phyloP scores from a whole-genome alignment of 2,797 vertebrate genomes.

The Vireo griseus region DNA sequence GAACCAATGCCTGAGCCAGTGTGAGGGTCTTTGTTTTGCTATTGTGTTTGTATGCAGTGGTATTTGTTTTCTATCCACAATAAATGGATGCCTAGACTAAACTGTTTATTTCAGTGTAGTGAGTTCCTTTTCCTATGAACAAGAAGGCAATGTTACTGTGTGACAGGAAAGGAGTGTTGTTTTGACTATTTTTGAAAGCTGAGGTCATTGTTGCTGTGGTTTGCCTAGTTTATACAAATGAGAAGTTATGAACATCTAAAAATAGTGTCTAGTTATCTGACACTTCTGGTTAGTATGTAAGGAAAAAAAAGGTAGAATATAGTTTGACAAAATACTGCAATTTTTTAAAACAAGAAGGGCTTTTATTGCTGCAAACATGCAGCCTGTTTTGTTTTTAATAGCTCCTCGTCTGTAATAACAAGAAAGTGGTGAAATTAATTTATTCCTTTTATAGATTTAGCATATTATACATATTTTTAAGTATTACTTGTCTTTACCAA shows the following conservation, averaged over 20 bases:
- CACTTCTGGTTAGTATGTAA: background rate
- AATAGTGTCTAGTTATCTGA: constrained; percentile 12
- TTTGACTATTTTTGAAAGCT: background rate
- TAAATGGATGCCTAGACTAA: constrained; percentile 9
- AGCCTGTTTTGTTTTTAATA: background rate
- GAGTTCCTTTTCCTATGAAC: background rate
- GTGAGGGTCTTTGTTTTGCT: background rate
- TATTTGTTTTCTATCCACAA: background rate
- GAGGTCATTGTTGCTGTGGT: background rate
- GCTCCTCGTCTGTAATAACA: background rate
- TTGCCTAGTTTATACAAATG: background rate
- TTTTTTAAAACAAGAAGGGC: background rate
- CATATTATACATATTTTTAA: background rate
- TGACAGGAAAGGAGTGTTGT: constrained; percentile 15
- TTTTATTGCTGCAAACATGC: background rate
- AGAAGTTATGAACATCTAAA: background rate
- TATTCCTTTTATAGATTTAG: background rate
- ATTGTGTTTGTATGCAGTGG: background rate
- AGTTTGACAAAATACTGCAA: background rate
- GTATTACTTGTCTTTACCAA: background rate
- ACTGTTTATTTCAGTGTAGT: background rate
- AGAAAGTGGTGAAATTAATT: background rate
- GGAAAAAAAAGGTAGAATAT: background rate
- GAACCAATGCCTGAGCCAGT: background rate
- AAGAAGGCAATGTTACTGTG: background rate